A percentile compares a stretch with the other conserved stretches of the same genome.
Conservation (phyloP, 2,888 invertebrate genomes). For the Archips crataeganus region DNA sequence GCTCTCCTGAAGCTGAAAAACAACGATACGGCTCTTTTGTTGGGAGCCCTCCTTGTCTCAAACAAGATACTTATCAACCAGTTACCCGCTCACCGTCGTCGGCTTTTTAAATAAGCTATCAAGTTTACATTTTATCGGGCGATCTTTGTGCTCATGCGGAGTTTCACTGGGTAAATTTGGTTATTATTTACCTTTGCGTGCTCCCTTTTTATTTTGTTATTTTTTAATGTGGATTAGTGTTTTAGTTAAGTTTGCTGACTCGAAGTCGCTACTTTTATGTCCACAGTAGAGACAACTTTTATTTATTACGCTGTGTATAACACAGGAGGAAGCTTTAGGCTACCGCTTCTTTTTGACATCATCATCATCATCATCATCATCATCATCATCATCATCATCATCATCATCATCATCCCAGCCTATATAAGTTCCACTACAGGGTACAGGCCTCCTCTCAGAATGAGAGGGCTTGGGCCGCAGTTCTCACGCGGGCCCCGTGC, state of each 20-base stretch:
- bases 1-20: constrained; percentile 71
- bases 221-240: not conserved
- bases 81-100: constrained; percentile 77
- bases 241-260: not conserved
- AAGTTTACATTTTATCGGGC: constrained; percentile 51
- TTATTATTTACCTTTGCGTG: constrained; percentile 15
- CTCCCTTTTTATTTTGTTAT: not conserved
- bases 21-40: constrained; percentile 76
- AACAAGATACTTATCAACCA: constrained; percentile 79
- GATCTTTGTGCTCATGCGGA: constrained; percentile 31
- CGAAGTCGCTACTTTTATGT: too few species aligned
- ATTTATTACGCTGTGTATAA: too few species aligned
- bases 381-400: too few species aligned
- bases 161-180: constrained; percentile 29
- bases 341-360: too few species aligned
- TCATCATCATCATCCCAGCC: too few species aligned
- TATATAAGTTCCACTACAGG: too few species aligned
- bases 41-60: constrained; percentile 73
- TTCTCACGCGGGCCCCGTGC: too few species aligned
- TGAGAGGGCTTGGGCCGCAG: too few species aligned
- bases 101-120: constrained; percentile 68
- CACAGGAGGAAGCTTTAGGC: too few species aligned
- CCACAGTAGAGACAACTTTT: too few species aligned
- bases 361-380: too few species aligned
- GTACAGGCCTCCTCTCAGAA: too few species aligned